Evolutionary conservation across 2,797 vertebrate genomes (phyloP).

Genomic region (Naso thynnoides): DNA sequence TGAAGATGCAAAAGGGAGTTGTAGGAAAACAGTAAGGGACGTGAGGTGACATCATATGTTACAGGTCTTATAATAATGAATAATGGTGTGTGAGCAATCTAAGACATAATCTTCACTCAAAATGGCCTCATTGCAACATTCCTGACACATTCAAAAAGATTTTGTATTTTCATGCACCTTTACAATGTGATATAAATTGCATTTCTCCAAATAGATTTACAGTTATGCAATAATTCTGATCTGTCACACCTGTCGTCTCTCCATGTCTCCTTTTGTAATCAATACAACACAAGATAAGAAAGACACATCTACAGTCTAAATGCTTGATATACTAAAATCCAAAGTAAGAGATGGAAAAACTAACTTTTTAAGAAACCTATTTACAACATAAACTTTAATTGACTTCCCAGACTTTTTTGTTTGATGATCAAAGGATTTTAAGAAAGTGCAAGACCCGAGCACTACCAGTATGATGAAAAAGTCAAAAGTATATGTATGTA

Average conservation of each 20-base stretch:
- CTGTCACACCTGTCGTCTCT: not conserved
- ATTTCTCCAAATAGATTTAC: not conserved
- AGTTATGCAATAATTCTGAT: not conserved
- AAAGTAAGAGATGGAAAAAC: not conserved
- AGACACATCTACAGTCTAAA: too few species aligned
- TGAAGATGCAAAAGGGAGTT: not conserved
- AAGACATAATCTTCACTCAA: slow-evolving; percentile 21
- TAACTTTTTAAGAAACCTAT: not conserved
- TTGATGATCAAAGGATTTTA: not conserved
- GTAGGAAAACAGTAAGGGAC: not conserved
- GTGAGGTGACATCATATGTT: not conserved
- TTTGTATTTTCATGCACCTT: not conserved
- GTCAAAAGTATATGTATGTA: not conserved
- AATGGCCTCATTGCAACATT: slow-evolving; percentile 23
- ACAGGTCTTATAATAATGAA: slow-evolving; percentile 5
- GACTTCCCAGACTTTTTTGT: too few species aligned
- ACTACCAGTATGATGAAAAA: not conserved
- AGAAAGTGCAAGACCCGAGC: not conserved
- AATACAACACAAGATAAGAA: not conserved
- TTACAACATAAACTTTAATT: too few species aligned
- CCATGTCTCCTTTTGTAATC: not conserved
- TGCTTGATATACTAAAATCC: not conserved
- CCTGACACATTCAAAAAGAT: not conserved
- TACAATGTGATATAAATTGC: not conserved
- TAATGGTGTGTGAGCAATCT: not conserved